A percentile compares a stretch with the other conserved stretches of the same genome.
These are phyloP conservation scores for Delia radicum DNA, from an alignment of 1,140 invertebrate species.

Conservation along the genomic window DNA sequence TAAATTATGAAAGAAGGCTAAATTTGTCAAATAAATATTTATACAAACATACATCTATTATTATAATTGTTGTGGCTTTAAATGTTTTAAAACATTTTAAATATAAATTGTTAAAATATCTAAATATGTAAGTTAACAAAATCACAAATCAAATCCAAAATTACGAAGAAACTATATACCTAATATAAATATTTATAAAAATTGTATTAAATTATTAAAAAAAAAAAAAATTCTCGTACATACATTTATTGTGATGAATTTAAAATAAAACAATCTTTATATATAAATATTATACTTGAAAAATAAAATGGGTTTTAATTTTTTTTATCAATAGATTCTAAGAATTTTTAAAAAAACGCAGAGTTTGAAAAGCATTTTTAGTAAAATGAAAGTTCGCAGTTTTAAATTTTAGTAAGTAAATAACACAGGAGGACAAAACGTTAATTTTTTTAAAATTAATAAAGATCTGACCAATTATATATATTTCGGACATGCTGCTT, in stretches of 20 bases:
- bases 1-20: conserved; percentile 1
- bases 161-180: neutral
- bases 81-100: neutral
- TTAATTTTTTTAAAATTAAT: no score
- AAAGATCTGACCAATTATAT: no score
- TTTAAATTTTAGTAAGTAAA: no score
- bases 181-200: neutral
- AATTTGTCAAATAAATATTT: conserved; percentile 15
- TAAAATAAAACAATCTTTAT: neutral
- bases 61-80: conserved; percentile 17
- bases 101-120: conserved; percentile 2
- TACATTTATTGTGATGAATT: neutral
- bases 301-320: no score
- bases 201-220: neutral
- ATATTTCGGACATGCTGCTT: no score
- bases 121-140: neutral
- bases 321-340: no score
- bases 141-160: neutral
- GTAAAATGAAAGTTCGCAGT: no score
- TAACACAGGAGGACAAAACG: no score
- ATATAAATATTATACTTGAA: neutral
- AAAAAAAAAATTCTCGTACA: neutral
- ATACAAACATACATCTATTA: neutral
- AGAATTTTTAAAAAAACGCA: no score
- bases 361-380: no score